phyloP scores from a whole-genome alignment of 2,113 vertebrate species.

The Myrmecobius fasciatus region DNA sequence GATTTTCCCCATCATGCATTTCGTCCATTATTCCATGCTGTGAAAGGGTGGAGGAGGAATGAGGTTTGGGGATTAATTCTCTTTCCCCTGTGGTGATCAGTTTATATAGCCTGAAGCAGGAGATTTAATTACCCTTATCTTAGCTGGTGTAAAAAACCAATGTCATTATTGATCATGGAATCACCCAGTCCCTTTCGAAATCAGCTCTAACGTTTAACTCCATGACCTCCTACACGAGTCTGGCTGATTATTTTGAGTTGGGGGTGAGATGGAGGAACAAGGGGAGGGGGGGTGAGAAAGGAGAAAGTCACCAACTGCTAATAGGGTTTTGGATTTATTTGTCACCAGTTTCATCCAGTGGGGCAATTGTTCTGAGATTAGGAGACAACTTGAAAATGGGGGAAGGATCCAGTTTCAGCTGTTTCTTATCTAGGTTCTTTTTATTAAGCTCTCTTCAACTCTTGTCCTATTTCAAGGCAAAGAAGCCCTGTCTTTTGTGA shows the following conservation, averaged over 20 bases:
- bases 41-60: neutral
- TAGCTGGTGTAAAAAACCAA: slow-evolving; percentile 29
- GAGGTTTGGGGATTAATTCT: slow-evolving; percentile 14
- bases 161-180: neutral
- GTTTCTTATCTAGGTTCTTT: neutral
- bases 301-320: neutral
- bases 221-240: neutral
- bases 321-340: neutral
- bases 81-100: slow-evolving; percentile 33
- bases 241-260: neutral
- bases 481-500: neutral
- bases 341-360: slow-evolving; percentile 14
- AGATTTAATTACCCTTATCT: slow-evolving; percentile 65
- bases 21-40: neutral
- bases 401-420: neutral
- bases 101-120: slow-evolving; percentile 32
- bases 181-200: neutral
- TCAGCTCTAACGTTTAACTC: neutral
- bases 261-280: neutral
- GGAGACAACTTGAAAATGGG: neutral
- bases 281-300: neutral
- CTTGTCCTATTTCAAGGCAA: neutral
- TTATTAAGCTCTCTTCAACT: neutral
- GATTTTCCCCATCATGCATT: neutral
- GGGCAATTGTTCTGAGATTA: neutral